Conservation (phyloP, 64 coral and sea anemone genomes). For the Stichodactyla mertensii region DNA sequence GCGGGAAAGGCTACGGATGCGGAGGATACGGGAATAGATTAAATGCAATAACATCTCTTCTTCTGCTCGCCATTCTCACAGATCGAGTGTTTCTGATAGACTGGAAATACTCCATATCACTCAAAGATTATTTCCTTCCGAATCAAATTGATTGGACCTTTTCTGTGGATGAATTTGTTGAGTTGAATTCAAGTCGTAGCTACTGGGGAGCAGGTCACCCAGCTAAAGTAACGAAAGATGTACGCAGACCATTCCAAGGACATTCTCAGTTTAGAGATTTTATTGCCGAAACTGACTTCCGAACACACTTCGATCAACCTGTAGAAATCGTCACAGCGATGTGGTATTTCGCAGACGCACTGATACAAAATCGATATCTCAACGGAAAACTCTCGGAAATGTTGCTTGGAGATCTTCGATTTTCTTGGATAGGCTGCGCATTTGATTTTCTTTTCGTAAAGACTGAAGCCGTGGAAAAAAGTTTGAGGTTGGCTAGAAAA, state of each 20-base stretch:
- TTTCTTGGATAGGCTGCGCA: slow-evolving; percentile 48
- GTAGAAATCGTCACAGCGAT: slow-evolving; percentile 43
- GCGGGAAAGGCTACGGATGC: slow-evolving; percentile 36
- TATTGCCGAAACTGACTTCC: slow-evolving; percentile 23
- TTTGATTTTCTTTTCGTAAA: slow-evolving; percentile 52
- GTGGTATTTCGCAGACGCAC: slow-evolving; percentile 46
- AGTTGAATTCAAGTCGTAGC: slow-evolving; percentile 19
- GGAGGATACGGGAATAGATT: slow-evolving; percentile 53
- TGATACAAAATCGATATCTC: slow-evolving; percentile 20
- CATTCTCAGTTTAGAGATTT: background rate
- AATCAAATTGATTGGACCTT: slow-evolving; percentile 39
- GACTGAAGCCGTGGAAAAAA: slow-evolving; percentile 21
- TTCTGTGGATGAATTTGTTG: background rate
- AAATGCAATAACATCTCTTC: slow-evolving; percentile 35
- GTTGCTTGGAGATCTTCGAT: slow-evolving; percentile 18
- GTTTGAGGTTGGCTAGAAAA: slow-evolving; percentile 3
- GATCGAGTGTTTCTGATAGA: slow-evolving; percentile 45
- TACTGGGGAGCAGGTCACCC: slow-evolving; percentile 45
- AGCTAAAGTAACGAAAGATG: background rate
- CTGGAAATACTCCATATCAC: slow-evolving; percentile 29
- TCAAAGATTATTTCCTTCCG: slow-evolving; percentile 35
- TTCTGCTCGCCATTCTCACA: slow-evolving; percentile 48
- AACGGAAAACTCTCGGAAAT: slow-evolving; percentile 16
- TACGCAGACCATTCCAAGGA: background rate
- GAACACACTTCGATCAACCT: slow-evolving; percentile 26